phyloP scores from a whole-genome alignment of 2,888 invertebrate species.

The Tiliacea aurago region DNA sequence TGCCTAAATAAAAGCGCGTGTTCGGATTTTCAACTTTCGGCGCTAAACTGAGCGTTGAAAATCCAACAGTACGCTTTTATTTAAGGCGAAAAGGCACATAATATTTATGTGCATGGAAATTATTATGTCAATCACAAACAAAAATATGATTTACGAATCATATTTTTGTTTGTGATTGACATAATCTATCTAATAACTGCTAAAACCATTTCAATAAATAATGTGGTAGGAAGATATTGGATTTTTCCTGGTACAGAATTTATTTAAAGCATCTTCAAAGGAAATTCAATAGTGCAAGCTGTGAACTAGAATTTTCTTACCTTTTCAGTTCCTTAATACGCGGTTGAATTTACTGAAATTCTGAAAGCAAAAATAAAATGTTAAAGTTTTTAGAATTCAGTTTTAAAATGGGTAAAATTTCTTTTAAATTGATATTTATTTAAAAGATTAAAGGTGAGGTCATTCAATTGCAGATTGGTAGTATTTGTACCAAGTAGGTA shows the following conservation, averaged over 20 bases:
- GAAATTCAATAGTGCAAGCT: neutral
- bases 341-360: constrained; percentile 1
- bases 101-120: neutral
- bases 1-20: too few species aligned
- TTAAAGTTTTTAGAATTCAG: neutral
- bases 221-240: neutral
- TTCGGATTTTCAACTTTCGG: neutral
- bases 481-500: neutral
- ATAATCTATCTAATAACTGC: too few species aligned
- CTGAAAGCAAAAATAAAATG: neutral
- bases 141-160: neutral
- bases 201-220: neutral
- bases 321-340: neutral
- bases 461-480: neutral
- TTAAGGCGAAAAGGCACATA: neutral
- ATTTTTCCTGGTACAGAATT: neutral
- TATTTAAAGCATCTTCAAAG: neutral
- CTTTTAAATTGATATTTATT: neutral
- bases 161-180: too few species aligned
- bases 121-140: neutral
- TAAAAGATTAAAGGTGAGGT: neutral
- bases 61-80: neutral
- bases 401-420: neutral
- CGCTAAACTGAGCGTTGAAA: neutral
- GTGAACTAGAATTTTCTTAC: neutral